phyloP scores from a whole-genome alignment of 2,113 vertebrate species.

The Lophius piscatorius region DNA sequence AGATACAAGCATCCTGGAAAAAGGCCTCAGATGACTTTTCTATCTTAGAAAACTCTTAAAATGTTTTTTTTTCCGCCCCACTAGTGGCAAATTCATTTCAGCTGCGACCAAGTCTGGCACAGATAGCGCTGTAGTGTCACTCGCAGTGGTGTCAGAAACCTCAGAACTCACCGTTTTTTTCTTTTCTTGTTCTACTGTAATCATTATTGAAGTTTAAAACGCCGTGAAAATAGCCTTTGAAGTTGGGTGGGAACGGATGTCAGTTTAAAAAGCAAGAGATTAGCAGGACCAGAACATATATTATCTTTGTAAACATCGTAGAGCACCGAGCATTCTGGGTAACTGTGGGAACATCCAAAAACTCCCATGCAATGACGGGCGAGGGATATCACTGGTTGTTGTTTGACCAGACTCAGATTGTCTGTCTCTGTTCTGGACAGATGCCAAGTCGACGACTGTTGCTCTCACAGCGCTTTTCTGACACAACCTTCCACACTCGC shows the following conservation, averaged over 20 bases:
- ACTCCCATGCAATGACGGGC: constrained; percentile 18
- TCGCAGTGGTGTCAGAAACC: constrained; percentile 15
- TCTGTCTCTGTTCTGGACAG: constrained; percentile 23
- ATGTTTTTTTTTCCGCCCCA: constrained; percentile 30
- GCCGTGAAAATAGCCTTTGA: constrained; percentile 6
- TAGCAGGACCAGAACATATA: constrained; percentile 11
- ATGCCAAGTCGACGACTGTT: constrained; percentile 29
- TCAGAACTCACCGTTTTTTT: constrained; percentile 11
- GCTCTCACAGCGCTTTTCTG: constrained; percentile 15
- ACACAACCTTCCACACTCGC: constrained; percentile 4
- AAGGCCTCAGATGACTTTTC: constrained; percentile 68
- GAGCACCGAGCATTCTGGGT: constrained; percentile 5
- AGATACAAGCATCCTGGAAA: constrained; percentile 58
- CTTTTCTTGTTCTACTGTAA: background rate
- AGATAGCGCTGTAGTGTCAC: constrained; percentile 21
- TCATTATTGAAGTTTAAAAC: constrained; percentile 15
- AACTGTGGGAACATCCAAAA: too few relatives aligned
- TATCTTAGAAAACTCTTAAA: constrained; percentile 56
- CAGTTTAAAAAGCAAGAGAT: constrained; percentile 3
- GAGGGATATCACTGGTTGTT: constrained; percentile 44
- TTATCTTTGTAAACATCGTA: constrained; percentile 12
- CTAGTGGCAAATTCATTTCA: constrained; percentile 47
- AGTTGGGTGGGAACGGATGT: background rate
- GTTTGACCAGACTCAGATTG: constrained; percentile 50
- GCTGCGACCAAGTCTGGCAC: constrained; percentile 32